These are phyloP conservation scores for Wasmannia auropunctata DNA, from an alignment of 1,140 invertebrate genomes.

Conservation along the genomic window DNA sequence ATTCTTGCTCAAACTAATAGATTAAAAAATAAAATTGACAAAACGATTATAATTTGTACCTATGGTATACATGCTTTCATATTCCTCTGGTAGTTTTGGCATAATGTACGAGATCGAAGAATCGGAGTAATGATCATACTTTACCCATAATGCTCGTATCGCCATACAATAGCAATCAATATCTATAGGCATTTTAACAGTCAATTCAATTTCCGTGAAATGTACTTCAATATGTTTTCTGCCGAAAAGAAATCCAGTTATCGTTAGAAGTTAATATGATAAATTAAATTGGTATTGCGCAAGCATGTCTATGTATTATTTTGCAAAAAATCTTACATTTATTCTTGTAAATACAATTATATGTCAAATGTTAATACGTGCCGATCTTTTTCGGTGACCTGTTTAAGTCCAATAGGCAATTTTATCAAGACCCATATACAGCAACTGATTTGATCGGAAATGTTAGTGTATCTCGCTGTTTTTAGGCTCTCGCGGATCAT, in stretches of 20 bases:
- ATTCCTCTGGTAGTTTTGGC: slow-evolving; percentile 74
- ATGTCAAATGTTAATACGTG: slow-evolving; percentile 21
- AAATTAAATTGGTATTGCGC: not conserved
- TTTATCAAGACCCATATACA: slow-evolving; percentile 85
- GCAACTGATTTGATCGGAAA: slow-evolving; percentile 83
- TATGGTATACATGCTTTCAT: slow-evolving; percentile 62
- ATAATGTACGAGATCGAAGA: slow-evolving; percentile 78
- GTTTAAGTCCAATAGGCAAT: slow-evolving; percentile 81
- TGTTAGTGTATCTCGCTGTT: slow-evolving; percentile 83
- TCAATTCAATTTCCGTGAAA: slow-evolving; percentile 86
- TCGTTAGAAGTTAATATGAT: not conserved
- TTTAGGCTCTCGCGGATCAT: slow-evolving; percentile 84
- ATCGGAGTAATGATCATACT: slow-evolving; percentile 87
- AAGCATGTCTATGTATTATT: not conserved
- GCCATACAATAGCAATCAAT: slow-evolving; percentile 86
- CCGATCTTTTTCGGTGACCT: slow-evolving; percentile 77
- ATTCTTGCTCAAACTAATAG: not conserved
- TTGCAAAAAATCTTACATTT: too few relatives aligned
- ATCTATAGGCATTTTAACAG: slow-evolving; percentile 86
- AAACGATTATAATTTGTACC: slow-evolving; percentile 64
- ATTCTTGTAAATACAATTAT: not conserved
- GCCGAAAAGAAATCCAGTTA: not conserved
- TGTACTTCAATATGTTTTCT: slow-evolving; percentile 85
- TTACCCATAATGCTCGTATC: slow-evolving; percentile 87
- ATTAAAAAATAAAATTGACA: not conserved